phyloP scores from a whole-genome alignment of 2,888 invertebrate species.

The Frankliniella fusca region DNA sequence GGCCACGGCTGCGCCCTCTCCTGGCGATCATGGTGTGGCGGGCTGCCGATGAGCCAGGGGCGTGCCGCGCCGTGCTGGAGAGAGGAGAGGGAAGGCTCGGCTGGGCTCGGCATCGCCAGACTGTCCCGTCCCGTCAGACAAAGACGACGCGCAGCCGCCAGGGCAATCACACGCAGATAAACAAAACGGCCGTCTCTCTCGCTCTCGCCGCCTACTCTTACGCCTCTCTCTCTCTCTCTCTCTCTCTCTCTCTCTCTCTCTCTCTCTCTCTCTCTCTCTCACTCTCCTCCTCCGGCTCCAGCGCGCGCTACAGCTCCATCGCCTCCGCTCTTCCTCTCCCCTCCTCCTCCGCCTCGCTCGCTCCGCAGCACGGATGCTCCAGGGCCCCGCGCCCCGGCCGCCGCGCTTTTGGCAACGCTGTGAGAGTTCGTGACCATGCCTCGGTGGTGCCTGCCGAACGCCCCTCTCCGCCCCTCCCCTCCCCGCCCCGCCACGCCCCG shows the following conservation, averaged over 20 bases:
- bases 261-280: background rate
- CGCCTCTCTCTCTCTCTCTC: background rate
- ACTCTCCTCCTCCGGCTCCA: background rate
- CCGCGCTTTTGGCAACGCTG: slow-evolving; percentile 21
- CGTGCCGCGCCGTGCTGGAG: no score
- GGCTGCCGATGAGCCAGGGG: no score
- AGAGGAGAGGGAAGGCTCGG: no score
- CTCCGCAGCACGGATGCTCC: background rate
- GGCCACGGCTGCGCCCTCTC: no score
- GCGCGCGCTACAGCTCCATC: background rate
- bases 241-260: slow-evolving; percentile 4
- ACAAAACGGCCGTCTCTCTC: background rate
- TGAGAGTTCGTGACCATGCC: slow-evolving; percentile 22
- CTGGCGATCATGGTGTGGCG: no score
- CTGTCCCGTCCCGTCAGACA: background rate
- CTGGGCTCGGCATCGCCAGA: no score
- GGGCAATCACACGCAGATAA: slow-evolving; percentile 22
- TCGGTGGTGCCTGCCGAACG: background rate
- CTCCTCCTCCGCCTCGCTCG: background rate
- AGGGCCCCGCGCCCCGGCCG: background rate
- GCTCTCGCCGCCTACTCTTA: background rate
- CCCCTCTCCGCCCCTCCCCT: no score
- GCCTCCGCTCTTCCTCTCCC: background rate
- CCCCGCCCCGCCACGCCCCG: no score
- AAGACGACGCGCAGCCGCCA: background rate